Evolutionary conservation across 2,113 vertebrate species (phyloP).

Genomic region (Danio rerio): GRCz12tu NC_133190.1:24123001-24123500

Average conservation of each 20-base stretch:
- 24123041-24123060: too few relatives aligned
- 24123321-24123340: background rate
- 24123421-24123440: conserved; percentile 13
- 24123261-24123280: conserved; percentile 96
- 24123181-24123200: conserved; percentile 87
- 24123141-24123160: conserved; percentile 70
- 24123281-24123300: conserved; percentile 53
- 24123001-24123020: too few relatives aligned
- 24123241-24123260: conserved; percentile 99
- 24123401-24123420: background rate
- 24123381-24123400: background rate
- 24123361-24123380: background rate
- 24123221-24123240: conserved; percentile 97
- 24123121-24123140: too few relatives aligned
- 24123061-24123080: too few relatives aligned
- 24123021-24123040: too few relatives aligned
- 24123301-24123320: background rate
- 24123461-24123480: background rate
- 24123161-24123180: conserved; percentile 89
- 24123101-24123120: background rate
- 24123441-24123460: background rate
- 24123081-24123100: too few relatives aligned
- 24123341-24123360: conserved; percentile 4
- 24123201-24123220: conserved; percentile 94
- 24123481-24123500: background rate